Evolutionary conservation across 2,888 invertebrate genomes (phyloP).

Genomic region (Sclerodermus sp.): DNA sequence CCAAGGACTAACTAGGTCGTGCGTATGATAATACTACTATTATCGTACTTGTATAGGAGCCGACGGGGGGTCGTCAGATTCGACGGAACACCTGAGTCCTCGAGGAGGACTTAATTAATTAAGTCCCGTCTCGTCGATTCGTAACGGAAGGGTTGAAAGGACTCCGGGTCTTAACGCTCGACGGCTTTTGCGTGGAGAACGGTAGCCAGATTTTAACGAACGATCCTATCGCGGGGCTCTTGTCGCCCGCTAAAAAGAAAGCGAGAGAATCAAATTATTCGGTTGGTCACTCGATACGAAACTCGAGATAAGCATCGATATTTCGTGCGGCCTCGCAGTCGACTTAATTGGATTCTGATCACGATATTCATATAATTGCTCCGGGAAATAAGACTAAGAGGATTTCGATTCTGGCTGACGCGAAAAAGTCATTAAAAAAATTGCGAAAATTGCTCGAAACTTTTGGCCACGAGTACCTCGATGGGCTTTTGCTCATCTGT

Average conservation of each 20-base stretch:
- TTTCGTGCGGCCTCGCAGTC: no score
- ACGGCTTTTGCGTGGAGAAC: slow-evolving; percentile 46
- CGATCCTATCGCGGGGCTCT: no score
- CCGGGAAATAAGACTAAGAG: no score
- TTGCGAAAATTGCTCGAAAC: background rate
- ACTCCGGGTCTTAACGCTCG: slow-evolving; percentile 36
- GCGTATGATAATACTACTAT: slow-evolving; percentile 56
- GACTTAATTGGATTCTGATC: no score
- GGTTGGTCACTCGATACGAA: no score
- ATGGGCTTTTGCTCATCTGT: no score
- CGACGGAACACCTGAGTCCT: slow-evolving; percentile 54
- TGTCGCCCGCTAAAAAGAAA: no score
- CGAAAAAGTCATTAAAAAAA: background rate
- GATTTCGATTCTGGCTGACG: background rate
- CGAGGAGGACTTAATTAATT: slow-evolving; percentile 55
- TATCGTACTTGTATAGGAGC: slow-evolving; percentile 43
- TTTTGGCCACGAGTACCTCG: no score
- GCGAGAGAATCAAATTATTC: no score
- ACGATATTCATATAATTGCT: no score
- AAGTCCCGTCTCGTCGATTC: slow-evolving; percentile 39
- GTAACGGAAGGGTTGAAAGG: slow-evolving; percentile 42
- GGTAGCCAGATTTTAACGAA: no score
- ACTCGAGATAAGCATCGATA: no score
- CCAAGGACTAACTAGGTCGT: slow-evolving; percentile 52
- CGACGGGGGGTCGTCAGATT: slow-evolving; percentile 45